These are phyloP conservation scores for Macquaria ambigua DNA, from an alignment of 2,113 vertebrate genomes.

Conservation along the genomic window DNA sequence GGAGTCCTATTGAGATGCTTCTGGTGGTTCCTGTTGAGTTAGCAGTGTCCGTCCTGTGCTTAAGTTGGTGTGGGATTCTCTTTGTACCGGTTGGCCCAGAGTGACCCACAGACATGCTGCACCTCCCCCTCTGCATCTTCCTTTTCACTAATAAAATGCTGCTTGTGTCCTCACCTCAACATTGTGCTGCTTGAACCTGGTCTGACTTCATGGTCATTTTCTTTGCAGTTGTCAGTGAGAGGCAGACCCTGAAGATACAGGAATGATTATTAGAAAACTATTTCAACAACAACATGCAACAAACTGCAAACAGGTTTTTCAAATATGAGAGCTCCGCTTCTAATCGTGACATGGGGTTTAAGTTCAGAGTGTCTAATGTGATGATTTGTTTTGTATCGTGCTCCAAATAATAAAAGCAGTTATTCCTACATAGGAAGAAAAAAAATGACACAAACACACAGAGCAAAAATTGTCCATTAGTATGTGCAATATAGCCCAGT, in stretches of 20 bases:
- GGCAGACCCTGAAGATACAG: not conserved
- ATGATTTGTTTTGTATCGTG: no score
- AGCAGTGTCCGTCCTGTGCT: not conserved
- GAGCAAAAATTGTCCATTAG: no score
- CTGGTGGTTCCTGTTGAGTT: no score
- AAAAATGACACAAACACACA: no score
- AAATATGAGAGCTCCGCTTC: not conserved
- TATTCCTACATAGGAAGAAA: no score
- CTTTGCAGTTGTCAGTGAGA: not conserved
- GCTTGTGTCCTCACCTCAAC: not conserved
- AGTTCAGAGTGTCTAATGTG: not conserved
- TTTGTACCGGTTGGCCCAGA: not conserved
- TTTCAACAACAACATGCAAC: not conserved
- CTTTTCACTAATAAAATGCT: not conserved
- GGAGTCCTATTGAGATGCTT: not conserved
- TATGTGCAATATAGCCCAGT: no score
- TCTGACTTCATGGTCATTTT: not conserved
- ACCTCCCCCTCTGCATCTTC: not conserved
- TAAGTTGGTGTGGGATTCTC: not conserved
- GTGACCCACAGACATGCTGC: not conserved
- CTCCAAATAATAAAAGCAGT: no score
- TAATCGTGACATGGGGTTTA: not conserved
- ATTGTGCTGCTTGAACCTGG: not conserved
- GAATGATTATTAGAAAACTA: not conserved
- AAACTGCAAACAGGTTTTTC: not conserved